Percentiles rank a stretch among this genome's conserved stretches.
Conservation (phyloP, 2,797 vertebrate species). For the Etheostoma nigrum region DNA sequence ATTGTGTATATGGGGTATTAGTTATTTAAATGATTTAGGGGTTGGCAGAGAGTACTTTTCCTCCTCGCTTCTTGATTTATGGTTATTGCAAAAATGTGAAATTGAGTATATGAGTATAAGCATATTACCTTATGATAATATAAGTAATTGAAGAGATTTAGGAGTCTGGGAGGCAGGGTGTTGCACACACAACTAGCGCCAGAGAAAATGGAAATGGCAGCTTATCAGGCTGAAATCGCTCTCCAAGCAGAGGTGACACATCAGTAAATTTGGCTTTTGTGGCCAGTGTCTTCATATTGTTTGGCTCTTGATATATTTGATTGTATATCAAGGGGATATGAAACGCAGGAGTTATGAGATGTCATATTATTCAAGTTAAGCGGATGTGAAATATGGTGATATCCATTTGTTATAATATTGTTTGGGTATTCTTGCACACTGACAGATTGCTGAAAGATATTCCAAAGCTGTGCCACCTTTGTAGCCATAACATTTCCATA, state of each 20-base stretch:
- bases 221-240: conserved; percentile 74
- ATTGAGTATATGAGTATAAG: conserved; percentile 87
- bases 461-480: conserved; percentile 27
- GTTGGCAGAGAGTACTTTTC: conserved; percentile 79
- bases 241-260: conserved; percentile 68
- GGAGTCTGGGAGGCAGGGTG: conserved; percentile 65
- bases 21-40: conserved; percentile 87
- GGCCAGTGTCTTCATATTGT: conserved; percentile 73
- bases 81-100: conserved; percentile 85
- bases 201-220: conserved; percentile 68
- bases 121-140: conserved; percentile 87
- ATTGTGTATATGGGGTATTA: conserved; percentile 81
- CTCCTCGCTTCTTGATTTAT: conserved; percentile 81
- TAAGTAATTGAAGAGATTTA: conserved; percentile 87
- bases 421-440: conserved; percentile 50
- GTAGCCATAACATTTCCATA: conserved; percentile 45
- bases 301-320: conserved; percentile 74
- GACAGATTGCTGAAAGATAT: conserved; percentile 49
- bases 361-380: conserved; percentile 68
- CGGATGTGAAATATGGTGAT: conserved; percentile 67
- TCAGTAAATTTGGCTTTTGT: conserved; percentile 73
- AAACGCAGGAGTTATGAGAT: conserved; percentile 71
- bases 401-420: conserved; percentile 47
- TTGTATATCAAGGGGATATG: conserved; percentile 72
- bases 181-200: conserved; percentile 66